Base-by-base conservation (phyloP, 2,888 invertebrate species). In the Drosophila imparisetae region DNA sequence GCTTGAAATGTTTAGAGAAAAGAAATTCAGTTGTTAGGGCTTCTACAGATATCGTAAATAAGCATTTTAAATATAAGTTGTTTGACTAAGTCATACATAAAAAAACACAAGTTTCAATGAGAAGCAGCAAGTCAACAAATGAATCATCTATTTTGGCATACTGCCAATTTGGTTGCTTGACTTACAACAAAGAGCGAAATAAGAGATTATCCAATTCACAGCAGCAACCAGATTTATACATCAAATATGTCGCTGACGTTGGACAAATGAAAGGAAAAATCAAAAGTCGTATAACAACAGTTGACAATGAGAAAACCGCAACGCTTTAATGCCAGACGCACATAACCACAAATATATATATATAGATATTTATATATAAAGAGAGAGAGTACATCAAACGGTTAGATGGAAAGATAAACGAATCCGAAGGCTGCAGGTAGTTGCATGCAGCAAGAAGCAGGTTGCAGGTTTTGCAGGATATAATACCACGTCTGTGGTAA, bases 401-500 rank as follows among this genome's bases (percentile, higher is more conserved):
- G 78, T 81, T 81, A 74, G 78, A 73, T 81, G 74, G 65, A 81
- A 81, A 74, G 79, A 75, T 78, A 74, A 74, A 68, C 21, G 74
- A 63, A 81, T 66, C 64, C 58, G 66, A 81, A 64, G 66, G 59
- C 59, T 63, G 70, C 52, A 65, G 61, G 38, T 62, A 48, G 75
- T 34, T 40, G 55, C 49, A 63, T 27, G 73, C 55, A 68, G 68
- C 61, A 66, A 53, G 24, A 53, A 54, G 45, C 24, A 24, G 45
- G 36, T 55, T 49, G 60, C 67, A 60, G 53, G 38, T 32, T 45
- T 81, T 81, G 59, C 54, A 66, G 64, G 50, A 75, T 75, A 80
- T 82, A 83, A 76, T 80, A 78, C 81, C 86, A 72, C 68, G 77
- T 85, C 83, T 85, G 85, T 80, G 82, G 86, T 83, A 66, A 72